Evolutionary conservation across 2,797 vertebrate genomes (phyloP).

Genomic region (Gymnoscopelus microlampas): DNA sequence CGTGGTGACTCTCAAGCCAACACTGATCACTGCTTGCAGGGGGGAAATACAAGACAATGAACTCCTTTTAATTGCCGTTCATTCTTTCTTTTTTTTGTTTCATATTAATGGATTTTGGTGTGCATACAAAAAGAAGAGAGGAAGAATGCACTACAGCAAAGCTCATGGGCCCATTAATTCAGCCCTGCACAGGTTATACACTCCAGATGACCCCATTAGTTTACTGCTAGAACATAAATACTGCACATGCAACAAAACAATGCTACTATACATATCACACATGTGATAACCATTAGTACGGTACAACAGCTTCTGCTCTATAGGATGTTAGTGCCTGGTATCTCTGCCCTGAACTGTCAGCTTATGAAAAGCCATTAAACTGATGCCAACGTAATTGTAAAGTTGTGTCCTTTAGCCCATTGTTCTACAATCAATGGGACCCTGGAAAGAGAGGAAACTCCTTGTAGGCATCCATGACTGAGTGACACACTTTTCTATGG

Average conservation of each 20-base stretch:
- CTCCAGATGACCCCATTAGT: constrained; percentile 22
- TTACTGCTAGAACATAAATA: too few relatives aligned
- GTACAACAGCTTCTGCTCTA: too few relatives aligned
- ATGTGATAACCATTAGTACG: too few relatives aligned
- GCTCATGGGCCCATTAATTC: constrained; percentile 10
- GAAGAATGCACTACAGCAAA: constrained; percentile 7
- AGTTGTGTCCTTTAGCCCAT: constrained; percentile 15
- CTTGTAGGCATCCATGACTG: constrained; percentile 51
- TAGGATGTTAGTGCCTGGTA: too few relatives aligned
- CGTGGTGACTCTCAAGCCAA: constrained; percentile 40
- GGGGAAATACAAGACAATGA: constrained; percentile 45
- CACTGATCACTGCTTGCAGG: constrained; percentile 41
- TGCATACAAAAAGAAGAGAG: constrained; percentile 3
- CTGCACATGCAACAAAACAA: too few relatives aligned
- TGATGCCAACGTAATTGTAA: background rate
- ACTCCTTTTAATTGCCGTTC: constrained; percentile 44
- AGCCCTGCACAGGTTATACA: constrained; percentile 12
- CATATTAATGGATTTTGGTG: constrained; percentile 18
- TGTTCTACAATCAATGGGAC: constrained; percentile 18
- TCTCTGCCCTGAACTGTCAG: background rate
- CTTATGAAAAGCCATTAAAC: background rate
- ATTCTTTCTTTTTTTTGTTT: constrained; percentile 21
- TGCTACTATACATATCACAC: too few relatives aligned
- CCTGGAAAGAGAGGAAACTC: constrained; percentile 48
- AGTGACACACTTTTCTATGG: constrained; percentile 68